Percentiles rank a stretch among this genome's conserved stretches.
phyloP scores from a whole-genome alignment of 64 coral and sea anemone species.

The Montipora sp. region DNA sequence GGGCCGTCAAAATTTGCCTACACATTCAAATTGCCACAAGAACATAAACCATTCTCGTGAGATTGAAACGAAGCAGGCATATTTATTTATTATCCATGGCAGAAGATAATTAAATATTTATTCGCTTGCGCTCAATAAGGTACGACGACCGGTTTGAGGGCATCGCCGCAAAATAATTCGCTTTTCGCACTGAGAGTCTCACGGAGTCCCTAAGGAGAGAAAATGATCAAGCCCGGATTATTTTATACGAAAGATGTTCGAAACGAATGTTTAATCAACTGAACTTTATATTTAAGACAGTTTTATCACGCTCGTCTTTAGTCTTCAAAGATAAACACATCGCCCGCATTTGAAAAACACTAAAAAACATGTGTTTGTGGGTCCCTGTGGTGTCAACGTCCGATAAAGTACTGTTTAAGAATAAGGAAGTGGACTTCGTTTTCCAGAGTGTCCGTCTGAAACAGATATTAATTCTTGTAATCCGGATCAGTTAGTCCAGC shows the following conservation, averaged over 20 bases:
- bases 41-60: neutral
- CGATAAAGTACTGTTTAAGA: neutral
- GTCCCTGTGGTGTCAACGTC: neutral
- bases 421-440: neutral
- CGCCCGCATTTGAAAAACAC: neutral
- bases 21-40: neutral
- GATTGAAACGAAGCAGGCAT: conserved; percentile 9
- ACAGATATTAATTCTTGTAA: neutral
- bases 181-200: neutral
- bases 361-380: neutral
- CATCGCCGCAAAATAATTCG: conserved; percentile 14
- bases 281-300: neutral
- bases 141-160: conserved; percentile 19
- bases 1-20: neutral
- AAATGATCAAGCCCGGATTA: conserved; percentile 1
- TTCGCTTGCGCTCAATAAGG: conserved; percentile 28
- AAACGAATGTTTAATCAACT: neutral
- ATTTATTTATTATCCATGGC: conserved; percentile 40
- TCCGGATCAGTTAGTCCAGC: conserved; percentile 2
- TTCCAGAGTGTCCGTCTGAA: neutral
- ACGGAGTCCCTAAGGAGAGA: neutral
- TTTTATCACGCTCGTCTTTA: neutral
- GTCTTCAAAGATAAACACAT: neutral
- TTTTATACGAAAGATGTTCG: neutral
- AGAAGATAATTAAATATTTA: conserved; percentile 54